Conservation (phyloP, 1,140 invertebrate genomes). For the Streblospio benedicti region DNA sequence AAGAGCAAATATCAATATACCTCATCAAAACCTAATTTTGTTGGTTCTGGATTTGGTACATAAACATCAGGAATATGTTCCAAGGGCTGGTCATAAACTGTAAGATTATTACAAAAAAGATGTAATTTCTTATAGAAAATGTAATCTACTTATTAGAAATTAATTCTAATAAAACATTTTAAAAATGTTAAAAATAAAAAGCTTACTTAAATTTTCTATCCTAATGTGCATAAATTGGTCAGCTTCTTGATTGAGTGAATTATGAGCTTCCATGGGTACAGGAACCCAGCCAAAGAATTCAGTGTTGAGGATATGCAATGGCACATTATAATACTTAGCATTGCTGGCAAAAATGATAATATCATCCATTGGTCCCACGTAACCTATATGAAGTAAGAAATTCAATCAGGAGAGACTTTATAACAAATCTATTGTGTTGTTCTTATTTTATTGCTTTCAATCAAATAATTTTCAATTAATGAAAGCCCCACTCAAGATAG, state of each 20-base stretch:
- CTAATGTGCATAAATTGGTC: slow-evolving; percentile 71
- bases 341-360: slow-evolving; percentile 87
- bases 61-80: slow-evolving; percentile 12
- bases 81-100: slow-evolving; percentile 11
- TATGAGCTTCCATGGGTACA: slow-evolving; percentile 65
- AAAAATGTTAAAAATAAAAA: neutral
- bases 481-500: too few relatives aligned
- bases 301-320: slow-evolving; percentile 73
- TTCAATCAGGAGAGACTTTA: too few relatives aligned
- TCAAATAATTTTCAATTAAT: too few relatives aligned
- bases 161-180: neutral
- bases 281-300: slow-evolving; percentile 72
- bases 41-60: neutral
- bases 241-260: slow-evolving; percentile 57
- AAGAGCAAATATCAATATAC: slow-evolving; percentile 4
- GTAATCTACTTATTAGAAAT: neutral
- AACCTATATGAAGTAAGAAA: too few relatives aligned
- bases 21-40: slow-evolving; percentile 18
- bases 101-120: neutral
- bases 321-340: slow-evolving; percentile 58
- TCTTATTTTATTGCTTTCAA: too few relatives aligned
- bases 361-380: slow-evolving; percentile 72
- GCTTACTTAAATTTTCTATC: slow-evolving; percentile 61
- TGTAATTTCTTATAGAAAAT: neutral
- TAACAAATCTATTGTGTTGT: too few relatives aligned